Evolutionary conservation across 2,113 vertebrate species (phyloP).

Genomic region (Recurvirostra avosetta): DNA sequence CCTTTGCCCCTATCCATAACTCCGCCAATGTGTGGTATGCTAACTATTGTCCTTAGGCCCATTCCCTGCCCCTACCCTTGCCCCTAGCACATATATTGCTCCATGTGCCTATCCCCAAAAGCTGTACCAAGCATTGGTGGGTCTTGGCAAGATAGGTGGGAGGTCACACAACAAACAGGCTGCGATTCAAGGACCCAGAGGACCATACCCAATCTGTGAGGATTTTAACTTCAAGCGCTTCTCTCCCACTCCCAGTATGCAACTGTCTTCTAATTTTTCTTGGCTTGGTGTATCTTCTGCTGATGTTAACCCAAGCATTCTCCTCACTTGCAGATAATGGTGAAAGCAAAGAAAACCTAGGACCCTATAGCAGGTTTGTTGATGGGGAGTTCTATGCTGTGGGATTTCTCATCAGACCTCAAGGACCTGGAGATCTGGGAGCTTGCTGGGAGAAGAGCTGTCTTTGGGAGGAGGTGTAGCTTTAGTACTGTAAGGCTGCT

Average conservation of each 20-base stretch:
- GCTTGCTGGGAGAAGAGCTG: not conserved
- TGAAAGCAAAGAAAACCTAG: not conserved
- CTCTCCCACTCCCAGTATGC: not conserved
- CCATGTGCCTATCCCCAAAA: not conserved
- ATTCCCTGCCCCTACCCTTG: not conserved
- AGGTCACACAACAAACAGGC: not conserved
- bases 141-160: not conserved
- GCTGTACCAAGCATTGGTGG: not conserved
- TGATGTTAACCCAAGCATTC: not conserved
- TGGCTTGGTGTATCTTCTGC: not conserved
- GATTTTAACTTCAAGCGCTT: not conserved
- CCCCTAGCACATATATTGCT: not conserved
- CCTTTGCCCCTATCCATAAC: not conserved
- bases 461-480: not conserved
- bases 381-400: not conserved
- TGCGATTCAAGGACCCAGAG: not conserved
- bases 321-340: not conserved
- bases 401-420: not conserved
- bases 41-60: not conserved
- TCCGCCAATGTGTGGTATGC: too few relatives aligned
- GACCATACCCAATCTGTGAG: not conserved
- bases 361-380: not conserved
- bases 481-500: not conserved
- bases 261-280: not conserved
- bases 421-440: not conserved